phyloP scores from a whole-genome alignment of 1,140 invertebrate species.

The Drepana arcuata region DNA sequence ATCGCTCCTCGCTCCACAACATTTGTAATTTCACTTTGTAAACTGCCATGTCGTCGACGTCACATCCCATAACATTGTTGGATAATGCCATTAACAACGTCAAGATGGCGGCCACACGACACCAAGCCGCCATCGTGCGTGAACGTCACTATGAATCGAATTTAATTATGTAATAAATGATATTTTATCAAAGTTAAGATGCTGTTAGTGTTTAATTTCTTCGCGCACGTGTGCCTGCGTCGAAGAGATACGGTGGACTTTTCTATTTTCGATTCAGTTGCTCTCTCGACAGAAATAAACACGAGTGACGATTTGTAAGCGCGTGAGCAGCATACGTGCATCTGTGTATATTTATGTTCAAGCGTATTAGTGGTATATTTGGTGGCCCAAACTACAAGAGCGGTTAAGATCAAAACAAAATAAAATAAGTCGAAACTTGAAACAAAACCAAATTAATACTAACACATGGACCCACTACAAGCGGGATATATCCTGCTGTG shows the following conservation, averaged over 20 bases:
- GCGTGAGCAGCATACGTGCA: conserved; percentile 15
- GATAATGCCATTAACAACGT: conserved; percentile 31
- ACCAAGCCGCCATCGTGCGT: conserved; percentile 22
- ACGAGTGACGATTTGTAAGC: conserved; percentile 35
- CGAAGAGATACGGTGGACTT: conserved; percentile 50
- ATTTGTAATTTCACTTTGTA: conserved; percentile 89
- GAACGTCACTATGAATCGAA: conserved; percentile 21
- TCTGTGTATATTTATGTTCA: no score
- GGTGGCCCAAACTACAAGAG: no score
- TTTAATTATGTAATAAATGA: conserved; percentile 16
- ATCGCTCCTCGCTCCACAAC: conserved; percentile 87
- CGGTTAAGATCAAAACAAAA: no score
- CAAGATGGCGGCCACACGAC: conserved; percentile 50
- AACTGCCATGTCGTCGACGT: conserved; percentile 77
- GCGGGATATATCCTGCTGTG: no score
- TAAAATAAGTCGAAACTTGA: no score
- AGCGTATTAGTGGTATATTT: no score
- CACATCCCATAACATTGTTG: conserved; percentile 31
- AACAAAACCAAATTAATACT: no score
- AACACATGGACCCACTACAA: no score
- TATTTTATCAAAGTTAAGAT: background rate
- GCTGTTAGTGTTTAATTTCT: conserved; percentile 19
- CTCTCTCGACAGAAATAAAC: conserved; percentile 59
- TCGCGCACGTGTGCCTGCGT: conserved; percentile 40
- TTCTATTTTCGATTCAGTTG: conserved; percentile 61